These are phyloP conservation scores for Phortica magna DNA, from an alignment of 2,888 invertebrate species.

Conservation along the genomic window DNA sequence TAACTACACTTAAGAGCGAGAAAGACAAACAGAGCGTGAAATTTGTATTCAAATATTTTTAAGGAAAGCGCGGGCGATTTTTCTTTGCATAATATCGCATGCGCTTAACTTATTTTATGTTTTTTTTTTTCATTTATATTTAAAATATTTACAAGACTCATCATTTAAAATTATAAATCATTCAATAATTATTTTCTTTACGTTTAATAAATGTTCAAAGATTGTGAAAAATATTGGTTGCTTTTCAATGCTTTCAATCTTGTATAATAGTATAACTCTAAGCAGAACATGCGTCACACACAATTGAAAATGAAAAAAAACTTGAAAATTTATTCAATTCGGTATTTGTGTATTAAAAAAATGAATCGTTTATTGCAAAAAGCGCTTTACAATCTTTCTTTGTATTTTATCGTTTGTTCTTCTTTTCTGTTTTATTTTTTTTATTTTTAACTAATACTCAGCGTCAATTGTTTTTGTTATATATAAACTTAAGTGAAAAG, in stretches of 20 bases:
- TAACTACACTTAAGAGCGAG: constrained; percentile 27
- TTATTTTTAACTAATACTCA: constrained; percentile 30
- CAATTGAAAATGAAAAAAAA: background rate
- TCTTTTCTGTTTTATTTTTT: constrained; percentile 33
- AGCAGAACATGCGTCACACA: constrained; percentile 11
- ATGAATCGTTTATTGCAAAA: constrained; percentile 75
- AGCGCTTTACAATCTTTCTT: constrained; percentile 74
- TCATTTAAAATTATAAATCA: background rate
- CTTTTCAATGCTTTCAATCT: background rate
- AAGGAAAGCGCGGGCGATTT: background rate
- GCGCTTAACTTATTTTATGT: background rate
- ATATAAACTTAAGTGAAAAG: background rate
- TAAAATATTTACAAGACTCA: constrained; percentile 18
- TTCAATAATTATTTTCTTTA: background rate
- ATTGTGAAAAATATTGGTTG: background rate
- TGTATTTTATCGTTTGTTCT: constrained; percentile 23
- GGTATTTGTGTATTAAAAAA: constrained; percentile 26
- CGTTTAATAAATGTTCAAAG: too few relatives aligned
- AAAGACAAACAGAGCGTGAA: background rate
- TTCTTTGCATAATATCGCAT: background rate
- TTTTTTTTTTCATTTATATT: background rate
- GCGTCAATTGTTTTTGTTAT: constrained; percentile 45
- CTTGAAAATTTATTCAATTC: background rate
- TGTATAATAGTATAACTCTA: background rate
- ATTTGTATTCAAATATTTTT: background rate